Evolutionary conservation across 2,113 vertebrate genomes (phyloP).

Genomic region (Progne subis): DNA sequence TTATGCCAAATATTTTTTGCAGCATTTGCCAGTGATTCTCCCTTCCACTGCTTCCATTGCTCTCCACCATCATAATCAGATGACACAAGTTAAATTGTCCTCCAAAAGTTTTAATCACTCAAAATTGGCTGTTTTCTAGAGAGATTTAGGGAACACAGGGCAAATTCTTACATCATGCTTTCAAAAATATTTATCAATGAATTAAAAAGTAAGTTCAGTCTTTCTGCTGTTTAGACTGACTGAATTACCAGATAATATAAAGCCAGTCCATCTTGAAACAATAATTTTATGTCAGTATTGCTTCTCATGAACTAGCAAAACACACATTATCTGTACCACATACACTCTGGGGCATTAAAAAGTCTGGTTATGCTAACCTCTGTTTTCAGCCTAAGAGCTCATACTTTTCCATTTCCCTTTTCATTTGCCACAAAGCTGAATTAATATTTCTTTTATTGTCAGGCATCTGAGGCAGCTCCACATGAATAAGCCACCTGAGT

Average conservation of each 20-base stretch:
- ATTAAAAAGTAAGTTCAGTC: background rate
- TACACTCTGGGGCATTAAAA: background rate
- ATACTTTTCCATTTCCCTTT: conserved; percentile 13
- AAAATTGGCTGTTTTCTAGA: background rate
- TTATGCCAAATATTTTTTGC: background rate
- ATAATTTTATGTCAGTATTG: background rate
- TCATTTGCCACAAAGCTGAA: conserved; percentile 32
- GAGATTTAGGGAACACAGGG: background rate
- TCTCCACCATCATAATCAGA: background rate
- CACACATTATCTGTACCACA: background rate
- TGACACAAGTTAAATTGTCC: background rate
- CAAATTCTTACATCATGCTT: background rate
- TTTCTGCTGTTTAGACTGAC: background rate
- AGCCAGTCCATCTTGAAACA: background rate
- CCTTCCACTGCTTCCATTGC: background rate
- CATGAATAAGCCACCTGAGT: conserved; percentile 11
- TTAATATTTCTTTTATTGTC: conserved; percentile 38
- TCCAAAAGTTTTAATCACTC: background rate
- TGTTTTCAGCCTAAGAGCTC: background rate
- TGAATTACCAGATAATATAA: background rate
- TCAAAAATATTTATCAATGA: background rate
- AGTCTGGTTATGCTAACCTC: background rate
- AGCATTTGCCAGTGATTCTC: background rate
- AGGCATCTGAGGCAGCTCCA: conserved; percentile 7
- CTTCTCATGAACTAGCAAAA: background rate